These are phyloP conservation scores for Sebastes taczanowskii DNA, from an alignment of 2,797 vertebrate genomes.

Conservation along the genomic window DNA sequence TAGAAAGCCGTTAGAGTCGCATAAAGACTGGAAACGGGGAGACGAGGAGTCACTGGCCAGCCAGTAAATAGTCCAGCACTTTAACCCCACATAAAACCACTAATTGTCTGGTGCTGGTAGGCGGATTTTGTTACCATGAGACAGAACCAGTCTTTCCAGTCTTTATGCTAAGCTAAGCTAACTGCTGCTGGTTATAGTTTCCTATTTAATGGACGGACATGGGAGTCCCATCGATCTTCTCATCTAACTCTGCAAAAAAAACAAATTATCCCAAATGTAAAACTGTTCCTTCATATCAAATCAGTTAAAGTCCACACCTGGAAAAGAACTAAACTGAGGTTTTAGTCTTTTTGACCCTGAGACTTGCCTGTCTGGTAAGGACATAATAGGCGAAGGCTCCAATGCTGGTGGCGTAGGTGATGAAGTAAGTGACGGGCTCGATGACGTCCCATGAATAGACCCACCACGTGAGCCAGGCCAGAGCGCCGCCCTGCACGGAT, in stretches of 20 bases:
- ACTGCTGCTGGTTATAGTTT: neutral
- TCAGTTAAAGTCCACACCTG: neutral
- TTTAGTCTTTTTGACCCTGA: neutral
- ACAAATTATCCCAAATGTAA: neutral
- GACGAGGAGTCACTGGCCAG: neutral
- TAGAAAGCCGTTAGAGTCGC: neutral
- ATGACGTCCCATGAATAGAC: constrained; percentile 98
- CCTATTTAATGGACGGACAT: neutral
- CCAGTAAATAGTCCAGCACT: neutral
- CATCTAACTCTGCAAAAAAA: neutral
- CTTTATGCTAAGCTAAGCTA: neutral
- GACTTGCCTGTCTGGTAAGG: constrained; percentile 88
- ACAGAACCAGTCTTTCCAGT: neutral
- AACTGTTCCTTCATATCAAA: neutral
- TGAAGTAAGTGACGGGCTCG: constrained; percentile 96
- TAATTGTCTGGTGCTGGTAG: neutral
- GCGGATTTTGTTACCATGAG: neutral
- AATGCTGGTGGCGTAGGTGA: constrained; percentile 92
- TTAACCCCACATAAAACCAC: neutral
- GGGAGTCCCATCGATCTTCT: neutral
- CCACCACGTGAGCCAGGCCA: constrained; percentile 98
- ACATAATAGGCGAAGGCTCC: constrained; percentile 91
- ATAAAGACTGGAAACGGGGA: neutral
- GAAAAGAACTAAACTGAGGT: neutral
- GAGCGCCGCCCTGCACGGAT: constrained; percentile 89